Conservation (phyloP, 2,113 vertebrate species). For the Eptatretus burgeri region DNA sequence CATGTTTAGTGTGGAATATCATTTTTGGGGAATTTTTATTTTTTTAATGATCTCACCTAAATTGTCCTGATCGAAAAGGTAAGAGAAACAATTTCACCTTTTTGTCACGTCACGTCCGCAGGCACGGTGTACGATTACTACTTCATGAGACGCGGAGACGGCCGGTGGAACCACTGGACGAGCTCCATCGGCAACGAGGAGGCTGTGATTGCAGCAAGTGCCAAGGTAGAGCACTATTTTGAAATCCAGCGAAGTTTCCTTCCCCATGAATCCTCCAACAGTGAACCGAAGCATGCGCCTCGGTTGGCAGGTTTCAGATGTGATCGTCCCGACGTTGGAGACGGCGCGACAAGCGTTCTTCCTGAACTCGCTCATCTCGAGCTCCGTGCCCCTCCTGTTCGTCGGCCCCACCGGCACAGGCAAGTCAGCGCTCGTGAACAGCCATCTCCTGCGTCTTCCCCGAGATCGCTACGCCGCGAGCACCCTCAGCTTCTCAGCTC, state of each 20-base stretch:
- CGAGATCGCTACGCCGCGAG: slow-evolving; percentile 35
- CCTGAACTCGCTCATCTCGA: slow-evolving; percentile 33
- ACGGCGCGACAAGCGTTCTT: slow-evolving; percentile 58
- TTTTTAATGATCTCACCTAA: no score
- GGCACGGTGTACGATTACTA: slow-evolving; percentile 59
- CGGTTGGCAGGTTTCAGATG: slow-evolving; percentile 34
- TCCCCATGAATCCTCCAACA: not conserved
- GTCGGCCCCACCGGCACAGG: slow-evolving; percentile 78
- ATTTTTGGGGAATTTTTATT: no score
- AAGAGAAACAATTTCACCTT: slow-evolving; percentile 2
- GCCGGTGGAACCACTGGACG: slow-evolving; percentile 42
- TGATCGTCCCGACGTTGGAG: slow-evolving; percentile 58
- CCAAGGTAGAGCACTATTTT: slow-evolving; percentile 23
- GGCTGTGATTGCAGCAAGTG: slow-evolving; percentile 19
- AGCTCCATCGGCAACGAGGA: slow-evolving; percentile 39
- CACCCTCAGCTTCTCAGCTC: slow-evolving; percentile 58
- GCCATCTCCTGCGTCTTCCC: slow-evolving; percentile 38
- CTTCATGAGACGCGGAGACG: slow-evolving; percentile 34
- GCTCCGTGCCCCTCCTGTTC: slow-evolving; percentile 34
- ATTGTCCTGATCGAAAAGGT: not conserved
- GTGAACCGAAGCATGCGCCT: not conserved
- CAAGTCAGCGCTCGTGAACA: slow-evolving; percentile 54
- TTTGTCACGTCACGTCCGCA: slow-evolving; percentile 14
- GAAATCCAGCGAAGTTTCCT: not conserved
- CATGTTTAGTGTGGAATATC: no score